Conservation (phyloP, 2,888 invertebrate genomes). For the Trissolcus brochymenae region DNA sequence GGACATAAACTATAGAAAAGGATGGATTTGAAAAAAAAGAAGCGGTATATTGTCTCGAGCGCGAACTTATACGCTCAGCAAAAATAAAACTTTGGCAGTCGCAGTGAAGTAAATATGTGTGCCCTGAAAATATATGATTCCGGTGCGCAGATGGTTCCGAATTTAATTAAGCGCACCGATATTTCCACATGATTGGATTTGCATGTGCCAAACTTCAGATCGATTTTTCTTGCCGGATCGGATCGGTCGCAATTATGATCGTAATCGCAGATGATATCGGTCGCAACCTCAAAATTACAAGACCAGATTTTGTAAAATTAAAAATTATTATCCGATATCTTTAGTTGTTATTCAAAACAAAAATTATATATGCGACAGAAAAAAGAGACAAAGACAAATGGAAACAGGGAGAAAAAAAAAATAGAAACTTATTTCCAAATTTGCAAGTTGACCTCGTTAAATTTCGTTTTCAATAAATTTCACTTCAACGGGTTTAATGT, state of each 20-base stretch:
- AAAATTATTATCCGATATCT: too few species aligned
- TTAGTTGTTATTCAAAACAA: too few species aligned
- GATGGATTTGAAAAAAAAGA: too few species aligned
- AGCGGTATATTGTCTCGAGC: background rate
- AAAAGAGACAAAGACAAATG: conserved; percentile 7
- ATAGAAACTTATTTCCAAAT: conserved; percentile 13
- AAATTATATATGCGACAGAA: too few species aligned
- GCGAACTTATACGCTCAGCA: conserved; percentile 22
- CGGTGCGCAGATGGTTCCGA: conserved; percentile 32
- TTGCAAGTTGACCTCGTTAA: conserved; percentile 9
- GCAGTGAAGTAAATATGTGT: conserved; percentile 10
- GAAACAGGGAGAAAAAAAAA: background rate
- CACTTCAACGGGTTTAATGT: conserved; percentile 8
- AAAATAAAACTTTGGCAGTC: conserved; percentile 34
- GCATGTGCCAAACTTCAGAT: conserved; percentile 21
- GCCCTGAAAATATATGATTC: conserved; percentile 32
- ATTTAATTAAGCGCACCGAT: conserved; percentile 39
- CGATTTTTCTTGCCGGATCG: conserved; percentile 18
- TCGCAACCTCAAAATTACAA: conserved; percentile 10
- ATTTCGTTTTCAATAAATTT: conserved; percentile 17
- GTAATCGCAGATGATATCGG: conserved; percentile 4
- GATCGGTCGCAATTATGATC: background rate
- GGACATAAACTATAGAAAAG: too few species aligned
- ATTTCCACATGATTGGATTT: conserved; percentile 42
- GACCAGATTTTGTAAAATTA: too few species aligned